These are phyloP conservation scores for Picus viridis DNA, from an alignment of 2,797 vertebrate species.

Conservation along the genomic window DNA sequence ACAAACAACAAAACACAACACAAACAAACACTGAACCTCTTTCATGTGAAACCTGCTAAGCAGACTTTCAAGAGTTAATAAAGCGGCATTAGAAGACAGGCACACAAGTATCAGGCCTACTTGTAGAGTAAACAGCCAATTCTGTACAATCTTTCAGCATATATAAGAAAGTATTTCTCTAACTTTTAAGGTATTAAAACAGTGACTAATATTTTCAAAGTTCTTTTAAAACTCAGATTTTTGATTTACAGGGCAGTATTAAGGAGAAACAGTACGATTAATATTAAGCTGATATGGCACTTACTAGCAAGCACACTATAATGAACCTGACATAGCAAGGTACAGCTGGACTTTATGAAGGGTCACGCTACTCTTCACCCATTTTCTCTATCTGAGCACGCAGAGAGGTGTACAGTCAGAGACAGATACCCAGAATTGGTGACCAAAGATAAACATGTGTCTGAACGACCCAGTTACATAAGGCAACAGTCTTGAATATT, in stretches of 20 bases:
- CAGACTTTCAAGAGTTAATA: neutral
- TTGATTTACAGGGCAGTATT: neutral
- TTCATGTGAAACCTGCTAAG: neutral
- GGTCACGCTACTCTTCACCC: neutral
- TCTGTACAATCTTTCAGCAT: neutral
- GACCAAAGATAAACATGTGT: neutral
- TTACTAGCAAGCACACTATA: neutral
- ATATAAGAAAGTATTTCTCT: neutral
- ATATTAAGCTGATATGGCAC: neutral
- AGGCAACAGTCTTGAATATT: neutral
- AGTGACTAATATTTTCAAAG: neutral
- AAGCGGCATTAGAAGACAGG: neutral
- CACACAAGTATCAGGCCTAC: neutral
- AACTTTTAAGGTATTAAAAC: neutral
- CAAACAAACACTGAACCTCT: too few species aligned
- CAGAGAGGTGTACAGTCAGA: rapidly evolving
- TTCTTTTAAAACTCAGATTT: neutral
- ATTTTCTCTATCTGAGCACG: neutral
- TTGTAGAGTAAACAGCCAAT: neutral
- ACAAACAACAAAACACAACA: too few species aligned
- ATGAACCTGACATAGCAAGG: rapidly evolving
- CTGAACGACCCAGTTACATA: neutral
- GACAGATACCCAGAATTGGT: neutral
- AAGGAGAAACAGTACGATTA: neutral
- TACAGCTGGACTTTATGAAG: neutral